A percentile compares a stretch with the other conserved stretches of the same genome.
Evolutionary conservation across 2,797 vertebrate species (phyloP).

Genomic region (Chelon auratus): DNA sequence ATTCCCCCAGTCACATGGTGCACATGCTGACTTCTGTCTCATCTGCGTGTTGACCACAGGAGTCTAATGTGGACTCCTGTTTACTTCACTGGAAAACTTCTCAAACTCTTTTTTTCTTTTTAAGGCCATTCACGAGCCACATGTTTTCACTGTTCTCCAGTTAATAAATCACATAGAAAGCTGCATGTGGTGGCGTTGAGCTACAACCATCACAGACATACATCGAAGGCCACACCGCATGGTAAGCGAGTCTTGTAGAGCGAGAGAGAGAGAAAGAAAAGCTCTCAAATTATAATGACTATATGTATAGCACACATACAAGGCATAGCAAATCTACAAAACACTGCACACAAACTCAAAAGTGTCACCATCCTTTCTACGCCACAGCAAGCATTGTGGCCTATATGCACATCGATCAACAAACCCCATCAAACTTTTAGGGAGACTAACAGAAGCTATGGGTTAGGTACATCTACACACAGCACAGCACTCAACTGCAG

Average conservation of each 20-base stretch:
- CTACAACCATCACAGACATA: constrained; percentile 75
- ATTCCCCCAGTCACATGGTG: constrained; percentile 26
- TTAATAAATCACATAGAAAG: constrained; percentile 61
- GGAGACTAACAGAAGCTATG: constrained; percentile 80
- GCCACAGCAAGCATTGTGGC: constrained; percentile 82
- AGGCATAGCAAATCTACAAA: constrained; percentile 74
- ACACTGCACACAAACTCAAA: constrained; percentile 78
- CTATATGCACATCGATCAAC: constrained; percentile 80
- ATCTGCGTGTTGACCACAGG: constrained; percentile 19
- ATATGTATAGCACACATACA: constrained; percentile 75
- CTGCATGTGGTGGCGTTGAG: constrained; percentile 66
- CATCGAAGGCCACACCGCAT: constrained; percentile 65
- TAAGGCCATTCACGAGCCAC: constrained; percentile 9
- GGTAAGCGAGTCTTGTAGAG: constrained; percentile 45
- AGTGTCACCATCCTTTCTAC: constrained; percentile 74
- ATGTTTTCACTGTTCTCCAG: constrained; percentile 15
- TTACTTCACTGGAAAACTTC: constrained; percentile 19
- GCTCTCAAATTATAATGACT: constrained; percentile 57
- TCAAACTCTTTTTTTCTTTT: constrained; percentile 26
- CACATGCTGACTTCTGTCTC: constrained; percentile 4
- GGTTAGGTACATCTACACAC: constrained; percentile 80
- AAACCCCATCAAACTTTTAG: constrained; percentile 75
- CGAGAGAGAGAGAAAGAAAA: constrained; percentile 44
- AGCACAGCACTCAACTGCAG: constrained; percentile 77
- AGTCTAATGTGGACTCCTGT: neutral